These are phyloP conservation scores for Sebastes miniatus DNA, from an alignment of 2,797 vertebrate genomes.

Conservation along the genomic window DNA sequence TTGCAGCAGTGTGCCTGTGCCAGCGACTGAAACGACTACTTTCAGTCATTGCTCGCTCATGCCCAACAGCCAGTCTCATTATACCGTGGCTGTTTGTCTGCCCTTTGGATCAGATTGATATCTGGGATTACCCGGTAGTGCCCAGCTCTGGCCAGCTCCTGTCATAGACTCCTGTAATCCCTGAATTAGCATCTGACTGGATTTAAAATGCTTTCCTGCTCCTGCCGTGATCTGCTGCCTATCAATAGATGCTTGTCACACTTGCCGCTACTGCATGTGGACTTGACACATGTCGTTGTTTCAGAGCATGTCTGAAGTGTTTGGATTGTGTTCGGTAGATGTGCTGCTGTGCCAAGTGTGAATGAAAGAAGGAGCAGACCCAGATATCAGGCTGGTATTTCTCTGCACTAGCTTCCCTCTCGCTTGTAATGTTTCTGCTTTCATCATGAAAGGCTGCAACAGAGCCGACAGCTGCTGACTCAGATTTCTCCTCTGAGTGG, in stretches of 20 bases:
- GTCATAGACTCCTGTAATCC: constrained; percentile 75
- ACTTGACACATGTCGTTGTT: neutral
- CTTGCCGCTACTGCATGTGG: neutral
- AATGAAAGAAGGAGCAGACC: neutral
- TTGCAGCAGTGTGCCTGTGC: neutral
- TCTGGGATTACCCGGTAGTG: constrained; percentile 63
- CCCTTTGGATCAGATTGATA: constrained; percentile 63
- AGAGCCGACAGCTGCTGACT: constrained; percentile 74
- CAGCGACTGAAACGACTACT: neutral
- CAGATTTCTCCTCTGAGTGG: constrained; percentile 38
- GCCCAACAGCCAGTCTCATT: constrained; percentile 39
- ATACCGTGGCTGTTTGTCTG: constrained; percentile 30
- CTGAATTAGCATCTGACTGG: constrained; percentile 62
- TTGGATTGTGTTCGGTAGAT: too few relatives aligned
- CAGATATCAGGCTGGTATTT: neutral
- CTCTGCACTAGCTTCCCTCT: neutral
- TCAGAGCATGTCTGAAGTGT: neutral
- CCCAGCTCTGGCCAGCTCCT: constrained; percentile 42
- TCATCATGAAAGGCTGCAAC: constrained; percentile 48
- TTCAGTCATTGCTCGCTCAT: constrained; percentile 43
- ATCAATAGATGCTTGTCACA: neutral
- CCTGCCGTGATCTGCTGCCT: neutral
- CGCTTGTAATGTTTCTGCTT: constrained; percentile 39
- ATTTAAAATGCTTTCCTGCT: constrained; percentile 49
- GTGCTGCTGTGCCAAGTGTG: too few relatives aligned